phyloP scores from a whole-genome alignment of 1,140 invertebrate species.

The Dendroctonus ponderosae region DNA sequence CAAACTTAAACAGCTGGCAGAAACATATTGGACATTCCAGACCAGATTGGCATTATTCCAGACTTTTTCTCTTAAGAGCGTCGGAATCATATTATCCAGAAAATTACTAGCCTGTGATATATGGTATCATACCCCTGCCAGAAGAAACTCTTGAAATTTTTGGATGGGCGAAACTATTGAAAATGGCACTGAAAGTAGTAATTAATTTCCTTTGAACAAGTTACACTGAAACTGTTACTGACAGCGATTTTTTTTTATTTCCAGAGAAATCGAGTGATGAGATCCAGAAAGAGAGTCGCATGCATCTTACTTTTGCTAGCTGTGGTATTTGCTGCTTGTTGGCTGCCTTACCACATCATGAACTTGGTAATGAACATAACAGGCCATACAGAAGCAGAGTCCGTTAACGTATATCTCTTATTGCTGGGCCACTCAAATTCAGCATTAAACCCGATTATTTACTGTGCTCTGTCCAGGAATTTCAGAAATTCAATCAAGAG shows the following conservation, averaged over 20 bases:
- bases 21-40: too few relatives aligned
- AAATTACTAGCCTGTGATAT: too few relatives aligned
- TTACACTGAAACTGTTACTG: too few relatives aligned
- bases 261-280: constrained; percentile 62
- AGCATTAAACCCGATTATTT: constrained; percentile 84
- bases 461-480: constrained; percentile 84
- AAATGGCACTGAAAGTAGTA: too few relatives aligned
- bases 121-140: too few relatives aligned
- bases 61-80: too few relatives aligned
- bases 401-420: constrained; percentile 54
- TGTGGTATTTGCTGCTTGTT: constrained; percentile 72
- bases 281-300: constrained; percentile 68
- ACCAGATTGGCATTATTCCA: too few relatives aligned
- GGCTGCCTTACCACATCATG: constrained; percentile 75
- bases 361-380: constrained; percentile 63
- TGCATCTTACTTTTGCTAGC: constrained; percentile 72
- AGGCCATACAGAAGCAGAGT: constrained; percentile 41
- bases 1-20: too few relatives aligned
- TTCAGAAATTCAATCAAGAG: constrained; percentile 71
- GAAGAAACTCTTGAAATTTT: too few relatives aligned
- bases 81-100: too few relatives aligned
- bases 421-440: constrained; percentile 73
- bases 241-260: constrained; percentile 31
- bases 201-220: too few relatives aligned
- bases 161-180: too few relatives aligned